Base-by-base conservation (phyloP, 2,888 invertebrate species). In the Balanococcus diminutus region DNA sequence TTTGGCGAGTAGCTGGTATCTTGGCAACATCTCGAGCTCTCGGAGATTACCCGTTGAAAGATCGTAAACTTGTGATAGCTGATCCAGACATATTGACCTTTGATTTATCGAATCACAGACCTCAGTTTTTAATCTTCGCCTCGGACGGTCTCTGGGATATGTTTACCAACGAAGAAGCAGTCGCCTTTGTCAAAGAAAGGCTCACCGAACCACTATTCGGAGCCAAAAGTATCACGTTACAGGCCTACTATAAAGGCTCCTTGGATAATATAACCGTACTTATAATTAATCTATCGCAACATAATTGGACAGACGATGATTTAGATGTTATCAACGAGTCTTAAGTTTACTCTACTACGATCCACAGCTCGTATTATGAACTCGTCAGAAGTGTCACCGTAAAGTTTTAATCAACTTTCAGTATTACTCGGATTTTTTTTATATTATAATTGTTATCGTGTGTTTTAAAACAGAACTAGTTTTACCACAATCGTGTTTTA, bases 91-190 rank as follows among this genome's bases (percentile, higher is more conserved):
- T 98, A 88, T 91, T 97, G 88, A 95, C 96, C 39, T 98, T 98
- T 89, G 95, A 98, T 90, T 91, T 98, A 86, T 92, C 92, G 87
- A 95, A 96, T 90, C 94, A 96, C 89, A 94, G 94, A 89, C 97
- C 97, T 0, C 93, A 94, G 91, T 98, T 98, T 90, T 91, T 98
- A 88, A 94, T 98, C 87, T 91, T 98, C 87, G 98, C 98, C 16
- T 96, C 97, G 0, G 98, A 98, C 91, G 98, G 98, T 1, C 92
- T 98, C 42, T 98, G 98, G 98, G 98, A 98, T 90, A 97, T 96
- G 25, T 97, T 98, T 90, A 92, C 94, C 72, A 98, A 98, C 90
- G 97, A 98, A 90, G 98, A 98, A 90, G 98, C 98, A 32, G 94
- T 97, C 16, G 94, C 93, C 88, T 98, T 95, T 90, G 94, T 98